Base-by-base conservation (phyloP, 2,797 vertebrate species). In the Nasua narica region DNA sequence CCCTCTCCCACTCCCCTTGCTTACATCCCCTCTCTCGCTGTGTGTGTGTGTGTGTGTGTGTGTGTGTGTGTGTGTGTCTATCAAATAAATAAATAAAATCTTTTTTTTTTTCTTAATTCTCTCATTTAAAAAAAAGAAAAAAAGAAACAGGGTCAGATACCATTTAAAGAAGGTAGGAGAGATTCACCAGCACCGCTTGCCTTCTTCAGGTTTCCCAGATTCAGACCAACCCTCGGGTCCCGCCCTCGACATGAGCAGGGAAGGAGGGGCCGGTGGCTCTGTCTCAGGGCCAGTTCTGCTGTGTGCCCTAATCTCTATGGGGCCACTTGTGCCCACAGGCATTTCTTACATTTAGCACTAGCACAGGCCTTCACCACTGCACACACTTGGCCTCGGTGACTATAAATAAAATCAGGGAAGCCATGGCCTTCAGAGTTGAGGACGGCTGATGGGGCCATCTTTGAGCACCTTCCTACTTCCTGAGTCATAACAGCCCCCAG, bases 401-500 rank as follows among this genome's bases (percentile, higher is more conserved):
- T 21, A 9, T 50, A 90, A 79, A 29, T 10, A 23, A 92, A 76
- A 85, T 46, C 69, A 52, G 56, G 43, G 76, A 87, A 40, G 87
- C 78, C 0, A 21, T 65, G 69, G 46, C 82, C 37, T 0, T 18
- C 43, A 14, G 69, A 56, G 32, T 1, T 65, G 43, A 74, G 60
- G 54, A 16, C 2, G 0, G 11, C 58, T 48, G 43, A 62, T 40
- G 56, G 52, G 88, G 35, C 56, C 48, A 48, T 12, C 84, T 87
- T 50, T 40, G 58, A 77, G 72, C 67, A 52, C 67, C 90, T 83
- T 67, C 29, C 82, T 67, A 27, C 91, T 77, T 82, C 60, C 83
- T 94, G 83, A 95, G 87, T 92, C 96, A 90, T 76, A 76, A 69
- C 35, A 58, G 77, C 88, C 86, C 96, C 89, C 60, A 29, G 62